These are phyloP conservation scores for Scaptomyza reducta DNA, from an alignment of 2,888 invertebrate genomes.

Conservation along the genomic window DNA sequence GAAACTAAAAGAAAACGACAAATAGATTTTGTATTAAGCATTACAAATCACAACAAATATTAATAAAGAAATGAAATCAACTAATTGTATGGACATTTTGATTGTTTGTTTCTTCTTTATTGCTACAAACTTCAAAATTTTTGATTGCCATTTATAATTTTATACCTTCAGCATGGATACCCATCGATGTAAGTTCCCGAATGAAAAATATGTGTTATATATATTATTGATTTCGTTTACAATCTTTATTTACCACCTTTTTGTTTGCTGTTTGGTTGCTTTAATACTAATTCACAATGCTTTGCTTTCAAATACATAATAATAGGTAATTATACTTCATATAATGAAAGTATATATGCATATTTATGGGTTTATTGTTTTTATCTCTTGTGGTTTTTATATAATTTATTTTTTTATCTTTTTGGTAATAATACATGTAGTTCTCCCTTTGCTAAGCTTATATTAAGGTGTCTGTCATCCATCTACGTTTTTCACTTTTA, in stretches of 20 bases:
- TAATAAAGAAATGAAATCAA: conserved; percentile 41
- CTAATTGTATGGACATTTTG: neutral
- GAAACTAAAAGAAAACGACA: conserved; percentile 43
- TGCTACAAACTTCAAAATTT: no score
- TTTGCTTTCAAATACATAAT: conserved; percentile 76
- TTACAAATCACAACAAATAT: conserved; percentile 54
- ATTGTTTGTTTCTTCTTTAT: neutral
- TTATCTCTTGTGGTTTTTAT: conserved; percentile 18
- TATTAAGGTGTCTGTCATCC: conserved; percentile 38
- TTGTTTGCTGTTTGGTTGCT: conserved; percentile 64
- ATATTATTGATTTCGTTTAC: conserved; percentile 53
- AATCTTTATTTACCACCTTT: conserved; percentile 68
- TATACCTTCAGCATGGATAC: no score
- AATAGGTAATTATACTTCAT: conserved; percentile 70
- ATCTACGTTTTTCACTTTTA: conserved; percentile 34
- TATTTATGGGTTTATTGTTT: conserved; percentile 41
- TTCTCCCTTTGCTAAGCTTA: conserved; percentile 56
- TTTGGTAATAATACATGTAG: conserved; percentile 48
- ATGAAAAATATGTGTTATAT: neutral
- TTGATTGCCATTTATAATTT: no score
- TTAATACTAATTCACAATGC: conserved; percentile 78
- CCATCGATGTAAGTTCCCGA: neutral
- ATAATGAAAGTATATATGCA: conserved; percentile 63
- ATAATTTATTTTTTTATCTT: conserved; percentile 11
- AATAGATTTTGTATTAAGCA: conserved; percentile 72